These are phyloP conservation scores for Calvadosia cruxmelitensis DNA, from an alignment of 30 jellyfish, hydroid and myxozoan genomes.

Conservation along the genomic window DNA sequence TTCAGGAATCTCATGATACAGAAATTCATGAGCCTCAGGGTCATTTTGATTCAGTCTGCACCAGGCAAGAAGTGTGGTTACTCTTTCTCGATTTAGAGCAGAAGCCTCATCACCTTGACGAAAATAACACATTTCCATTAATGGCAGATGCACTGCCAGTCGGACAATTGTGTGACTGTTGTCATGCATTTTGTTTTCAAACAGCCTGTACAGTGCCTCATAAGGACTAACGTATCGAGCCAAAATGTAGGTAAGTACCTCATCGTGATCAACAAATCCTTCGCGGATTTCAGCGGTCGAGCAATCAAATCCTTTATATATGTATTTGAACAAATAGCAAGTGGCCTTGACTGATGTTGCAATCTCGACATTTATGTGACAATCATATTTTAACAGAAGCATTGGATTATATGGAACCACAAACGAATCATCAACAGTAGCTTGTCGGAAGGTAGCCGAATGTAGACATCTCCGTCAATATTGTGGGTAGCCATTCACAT, in stretches of 20 bases:
- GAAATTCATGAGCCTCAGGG: conserved; percentile 20
- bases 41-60: conserved; percentile 26
- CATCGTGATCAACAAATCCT: conserved; percentile 33
- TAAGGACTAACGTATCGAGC: conserved; percentile 41
- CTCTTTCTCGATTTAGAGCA: conserved; percentile 11
- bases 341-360: no score
- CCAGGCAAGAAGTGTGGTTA: conserved; percentile 35
- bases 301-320: background rate
- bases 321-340: background rate
- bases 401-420: no score
- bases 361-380: background rate
- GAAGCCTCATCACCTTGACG: conserved; percentile 31
- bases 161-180: conserved; percentile 41
- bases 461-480: no score
- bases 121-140: conserved; percentile 20
- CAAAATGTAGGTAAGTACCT: conserved; percentile 20
- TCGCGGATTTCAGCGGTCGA: background rate
- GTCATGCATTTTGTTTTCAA: conserved; percentile 31
- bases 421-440: no score
- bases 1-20: conserved; percentile 46
- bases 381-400: no score
- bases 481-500: background rate
- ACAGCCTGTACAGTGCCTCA: conserved; percentile 27
- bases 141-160: conserved; percentile 50
- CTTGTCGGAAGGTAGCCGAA: no score